Conservation (phyloP, 2,888 invertebrate genomes). For the Coenonympha glycerion region DNA sequence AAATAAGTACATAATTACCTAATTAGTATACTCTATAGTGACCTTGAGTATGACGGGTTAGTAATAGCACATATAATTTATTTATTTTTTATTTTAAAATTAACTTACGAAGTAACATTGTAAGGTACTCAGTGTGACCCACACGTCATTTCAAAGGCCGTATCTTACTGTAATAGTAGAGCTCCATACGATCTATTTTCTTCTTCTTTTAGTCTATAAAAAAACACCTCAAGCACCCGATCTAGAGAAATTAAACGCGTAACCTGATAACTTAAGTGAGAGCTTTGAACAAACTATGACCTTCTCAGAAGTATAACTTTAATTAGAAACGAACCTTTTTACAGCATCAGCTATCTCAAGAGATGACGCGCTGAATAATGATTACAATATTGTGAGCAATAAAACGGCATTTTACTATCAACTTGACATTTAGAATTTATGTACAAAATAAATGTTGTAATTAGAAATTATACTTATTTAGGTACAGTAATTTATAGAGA, state of each 20-base stretch:
- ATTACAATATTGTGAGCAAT: conserved; percentile 9
- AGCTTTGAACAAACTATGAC: conserved; percentile 31
- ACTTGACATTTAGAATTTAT: conserved; percentile 4
- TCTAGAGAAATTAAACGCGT: conserved; percentile 71
- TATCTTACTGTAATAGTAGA: too few relatives aligned
- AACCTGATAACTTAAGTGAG: conserved; percentile 60
- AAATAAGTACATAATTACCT: too few relatives aligned
- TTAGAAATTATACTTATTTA: neutral
- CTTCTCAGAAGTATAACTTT: conserved; percentile 40
- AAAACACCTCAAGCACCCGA: conserved; percentile 48
- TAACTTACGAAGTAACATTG: too few relatives aligned
- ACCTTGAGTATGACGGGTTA: too few relatives aligned
- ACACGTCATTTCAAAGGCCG: too few relatives aligned
- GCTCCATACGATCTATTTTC: neutral
- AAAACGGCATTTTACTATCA: neutral
- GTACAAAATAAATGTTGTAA: neutral
- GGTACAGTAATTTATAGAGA: neutral
- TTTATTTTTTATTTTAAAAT: too few relatives aligned
- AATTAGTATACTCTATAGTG: too few relatives aligned
- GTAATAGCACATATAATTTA: too few relatives aligned
- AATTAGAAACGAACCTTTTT: conserved; percentile 14
- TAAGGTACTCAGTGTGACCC: too few relatives aligned
- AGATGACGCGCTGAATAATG: conserved; percentile 9
- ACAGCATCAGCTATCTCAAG: conserved; percentile 5
- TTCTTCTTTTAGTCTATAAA: neutral